Evolutionary conservation across 37 sponge, comb jelly and placozoan genomes (phyloP).

Genomic region (Oopsacas minuta): DNA sequence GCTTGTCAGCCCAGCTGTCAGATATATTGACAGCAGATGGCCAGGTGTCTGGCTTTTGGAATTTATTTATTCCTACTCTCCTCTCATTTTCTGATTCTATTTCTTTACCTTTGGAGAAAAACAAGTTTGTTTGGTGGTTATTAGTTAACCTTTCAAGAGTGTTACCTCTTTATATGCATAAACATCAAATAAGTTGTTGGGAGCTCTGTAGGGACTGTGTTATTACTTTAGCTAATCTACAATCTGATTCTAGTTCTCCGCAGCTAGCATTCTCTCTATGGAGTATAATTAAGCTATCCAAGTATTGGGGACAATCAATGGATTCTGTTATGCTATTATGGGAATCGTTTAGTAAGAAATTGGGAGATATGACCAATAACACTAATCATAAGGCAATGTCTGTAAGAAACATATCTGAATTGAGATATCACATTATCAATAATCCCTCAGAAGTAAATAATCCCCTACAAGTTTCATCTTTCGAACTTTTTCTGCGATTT

Average conservation of each 20-base stretch:
- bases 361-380: neutral
- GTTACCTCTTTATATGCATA: neutral
- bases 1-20: neutral
- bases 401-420: neutral
- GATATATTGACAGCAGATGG: neutral
- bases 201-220: neutral
- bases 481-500: conserved; percentile 9
- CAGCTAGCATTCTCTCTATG: neutral
- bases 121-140: neutral
- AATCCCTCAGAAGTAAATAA: neutral
- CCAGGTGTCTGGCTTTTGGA: neutral
- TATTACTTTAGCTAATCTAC: neutral
- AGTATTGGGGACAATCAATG: neutral
- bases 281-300: neutral
- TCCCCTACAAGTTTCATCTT: neutral
- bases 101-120: no score
- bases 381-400: neutral
- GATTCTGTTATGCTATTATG: neutral
- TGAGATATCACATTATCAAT: neutral
- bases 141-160: neutral
- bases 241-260: neutral
- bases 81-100: neutral
- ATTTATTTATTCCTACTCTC: neutral
- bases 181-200: neutral
- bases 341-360: neutral